A percentile compares a stretch with the other conserved stretches of the same genome.
Evolutionary conservation across 2,888 invertebrate genomes (phyloP).

Genomic region (Heliconius ethilla): DNA sequence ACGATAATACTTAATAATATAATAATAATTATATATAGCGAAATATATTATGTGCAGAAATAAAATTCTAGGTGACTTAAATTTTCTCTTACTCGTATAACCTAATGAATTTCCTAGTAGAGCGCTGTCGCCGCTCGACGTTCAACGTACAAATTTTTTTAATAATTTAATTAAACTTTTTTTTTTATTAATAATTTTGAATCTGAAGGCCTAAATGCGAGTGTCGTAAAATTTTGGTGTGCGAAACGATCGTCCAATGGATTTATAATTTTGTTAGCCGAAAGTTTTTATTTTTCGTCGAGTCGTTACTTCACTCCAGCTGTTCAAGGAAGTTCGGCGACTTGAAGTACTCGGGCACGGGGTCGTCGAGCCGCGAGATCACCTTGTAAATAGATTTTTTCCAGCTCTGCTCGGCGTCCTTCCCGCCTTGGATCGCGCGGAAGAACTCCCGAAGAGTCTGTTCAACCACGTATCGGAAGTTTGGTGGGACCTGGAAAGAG

Average conservation of each 20-base stretch:
- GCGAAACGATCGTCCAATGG: slow-evolving; percentile 78
- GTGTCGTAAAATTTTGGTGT: slow-evolving; percentile 85
- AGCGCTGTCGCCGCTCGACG: slow-evolving; percentile 72
- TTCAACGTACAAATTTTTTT: slow-evolving; percentile 71
- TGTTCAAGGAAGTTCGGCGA: slow-evolving; percentile 99
- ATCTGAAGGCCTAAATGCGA: slow-evolving; percentile 86
- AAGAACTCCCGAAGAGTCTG: slow-evolving; percentile 99
- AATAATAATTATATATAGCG: slow-evolving; percentile 82
- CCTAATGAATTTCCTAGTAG: slow-evolving; percentile 80
- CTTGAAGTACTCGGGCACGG: slow-evolving; percentile 99
- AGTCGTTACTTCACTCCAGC: slow-evolving; percentile 87
- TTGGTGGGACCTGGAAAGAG: slow-evolving; percentile 93
- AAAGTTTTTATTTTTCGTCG: slow-evolving; percentile 63
- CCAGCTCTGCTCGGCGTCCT: slow-evolving; percentile 99
- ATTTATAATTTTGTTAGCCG: slow-evolving; percentile 64
- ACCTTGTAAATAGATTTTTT: slow-evolving; percentile 99
- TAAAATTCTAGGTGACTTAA: slow-evolving; percentile 83
- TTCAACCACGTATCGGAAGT: slow-evolving; percentile 98
- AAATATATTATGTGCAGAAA: slow-evolving; percentile 83
- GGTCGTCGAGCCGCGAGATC: slow-evolving; percentile 99
- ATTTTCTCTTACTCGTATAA: slow-evolving; percentile 80
- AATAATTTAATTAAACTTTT: slow-evolving; percentile 76
- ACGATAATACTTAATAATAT: slow-evolving; percentile 82
- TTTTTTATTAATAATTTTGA: slow-evolving; percentile 82
- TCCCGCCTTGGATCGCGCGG: slow-evolving; percentile 97